Percentiles rank a stretch among this genome's conserved stretches.
Conservation (phyloP, 2,797 vertebrate genomes). For the Gallinago solitaria region DNA sequence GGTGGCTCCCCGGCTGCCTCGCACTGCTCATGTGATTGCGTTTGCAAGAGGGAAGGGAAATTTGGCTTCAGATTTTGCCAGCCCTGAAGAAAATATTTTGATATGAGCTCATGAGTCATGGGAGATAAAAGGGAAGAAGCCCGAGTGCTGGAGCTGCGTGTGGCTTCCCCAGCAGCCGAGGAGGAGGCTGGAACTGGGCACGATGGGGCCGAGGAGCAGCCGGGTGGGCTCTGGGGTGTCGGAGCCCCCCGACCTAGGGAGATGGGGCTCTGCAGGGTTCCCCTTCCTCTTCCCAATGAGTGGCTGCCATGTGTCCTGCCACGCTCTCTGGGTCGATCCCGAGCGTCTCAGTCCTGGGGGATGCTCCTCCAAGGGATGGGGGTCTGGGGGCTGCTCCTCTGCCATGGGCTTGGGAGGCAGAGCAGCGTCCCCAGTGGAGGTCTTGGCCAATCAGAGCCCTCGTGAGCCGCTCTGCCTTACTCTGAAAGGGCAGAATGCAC, state of each 20-base stretch:
- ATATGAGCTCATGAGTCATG: conserved; percentile 41
- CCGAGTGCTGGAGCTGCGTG: not conserved
- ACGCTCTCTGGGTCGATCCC: accelerated
- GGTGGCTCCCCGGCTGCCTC: not conserved
- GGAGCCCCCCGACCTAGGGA: not conserved
- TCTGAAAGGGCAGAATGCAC: not conserved
- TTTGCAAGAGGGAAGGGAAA: not conserved
- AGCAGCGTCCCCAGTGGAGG: not conserved
- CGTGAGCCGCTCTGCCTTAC: not conserved
- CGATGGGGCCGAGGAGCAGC: not conserved
- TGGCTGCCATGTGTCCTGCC: accelerated
- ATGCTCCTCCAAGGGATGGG: no score
- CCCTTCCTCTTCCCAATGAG: accelerated
- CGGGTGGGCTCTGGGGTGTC: accelerated
- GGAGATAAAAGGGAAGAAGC: conserved; percentile 3
- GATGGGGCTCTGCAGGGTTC: accelerated
- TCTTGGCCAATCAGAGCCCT: not conserved
- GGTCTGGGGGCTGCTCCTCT: not conserved
- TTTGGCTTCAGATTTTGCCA: conserved; percentile 36
- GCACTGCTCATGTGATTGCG: not conserved
- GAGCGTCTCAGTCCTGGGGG: not conserved
- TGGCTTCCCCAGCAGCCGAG: not conserved
- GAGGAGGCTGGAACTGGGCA: accelerated
- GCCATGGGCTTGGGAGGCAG: accelerated
- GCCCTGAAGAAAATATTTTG: conserved; percentile 57